These are phyloP conservation scores for Arenaria interpres DNA, from an alignment of 2,113 vertebrate species.

Conservation along the genomic window DNA sequence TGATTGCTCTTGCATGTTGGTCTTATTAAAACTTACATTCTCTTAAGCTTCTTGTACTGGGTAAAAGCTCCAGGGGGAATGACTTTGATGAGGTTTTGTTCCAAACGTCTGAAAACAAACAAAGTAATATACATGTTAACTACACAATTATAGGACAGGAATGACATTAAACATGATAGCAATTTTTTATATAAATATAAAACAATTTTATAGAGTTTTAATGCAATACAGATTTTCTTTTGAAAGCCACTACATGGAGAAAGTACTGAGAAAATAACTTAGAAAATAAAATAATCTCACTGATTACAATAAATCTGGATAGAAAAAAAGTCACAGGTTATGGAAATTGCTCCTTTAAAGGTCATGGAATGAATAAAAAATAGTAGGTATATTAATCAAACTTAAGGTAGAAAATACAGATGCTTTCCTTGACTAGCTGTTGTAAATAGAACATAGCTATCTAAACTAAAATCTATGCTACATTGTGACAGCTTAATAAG, in stretches of 20 bases:
- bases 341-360: background rate
- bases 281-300: background rate
- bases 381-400: background rate
- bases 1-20: background rate
- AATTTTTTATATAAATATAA: background rate
- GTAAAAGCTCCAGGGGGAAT: slow-evolving; percentile 93
- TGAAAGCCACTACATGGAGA: background rate
- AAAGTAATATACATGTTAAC: slow-evolving; percentile 13
- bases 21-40: slow-evolving; percentile 88
- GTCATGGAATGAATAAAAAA: background rate
- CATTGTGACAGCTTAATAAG: background rate
- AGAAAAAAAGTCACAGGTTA: background rate
- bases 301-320: background rate
- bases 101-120: slow-evolving; percentile 86
- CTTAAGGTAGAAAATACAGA: background rate
- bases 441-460: background rate
- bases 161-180: background rate
- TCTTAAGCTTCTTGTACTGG: slow-evolving; percentile 96
- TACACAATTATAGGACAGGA: background rate
- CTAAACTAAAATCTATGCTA: background rate
- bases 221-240: background rate
- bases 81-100: slow-evolving; percentile 96
- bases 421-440: background rate
- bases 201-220: background rate
- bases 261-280: background rate